Evolutionary conservation across 2,113 vertebrate genomes (phyloP), one percentile per base, ranked within the genome.

Genomic region (Sinocyclocheilus maitianheensis): DNA sequence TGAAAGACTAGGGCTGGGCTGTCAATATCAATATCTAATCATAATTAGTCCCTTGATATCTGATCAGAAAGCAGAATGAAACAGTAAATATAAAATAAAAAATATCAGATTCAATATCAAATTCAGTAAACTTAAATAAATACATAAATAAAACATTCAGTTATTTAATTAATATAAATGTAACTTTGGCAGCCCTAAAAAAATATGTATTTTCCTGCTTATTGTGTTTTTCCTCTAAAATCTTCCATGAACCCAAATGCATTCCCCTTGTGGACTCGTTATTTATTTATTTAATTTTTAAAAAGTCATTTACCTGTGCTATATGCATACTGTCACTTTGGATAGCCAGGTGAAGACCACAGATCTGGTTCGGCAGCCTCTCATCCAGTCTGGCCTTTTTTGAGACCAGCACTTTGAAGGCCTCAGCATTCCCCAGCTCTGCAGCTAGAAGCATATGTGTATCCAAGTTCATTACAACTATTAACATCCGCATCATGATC

Each of bases 391-490:
- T 90, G n/a, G 93, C 95, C 26, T 92, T 91, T 86, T 93, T 94
- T 37, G 85, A 88, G 53, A 91, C n/a, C 1, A 94, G 89, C 0
- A 89, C 90, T 87, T 93, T 89, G 86, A 95, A 95, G 24, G 93
- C 89, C 58, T 96, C 93, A 0, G 63, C 55, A 80, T 95, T 93
- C 5, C 94, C 94, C 63, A 88, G 92, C 90, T 95, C 93, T 46
- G 94, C 93, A 0, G 95, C 94, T 87, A 96, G 26, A 2, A 97
- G 93, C 62, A 97, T 85, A 85, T 7, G 95, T 95, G 88, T 95
- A 94, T n/a, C 92, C 91, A 51, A 85, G 91, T 65, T 91, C 75
- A 12, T 95, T 94, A 55, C 8, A 87, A 26, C 86, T 53, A 0
- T 96, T 94, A 30, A 94, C 79, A 30, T 95, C 91, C 5, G 88